Percentiles rank a stretch among this genome's conserved stretches.
Conservation (phyloP, 2,113 vertebrate genomes). For the Prinia subflava region DNA sequence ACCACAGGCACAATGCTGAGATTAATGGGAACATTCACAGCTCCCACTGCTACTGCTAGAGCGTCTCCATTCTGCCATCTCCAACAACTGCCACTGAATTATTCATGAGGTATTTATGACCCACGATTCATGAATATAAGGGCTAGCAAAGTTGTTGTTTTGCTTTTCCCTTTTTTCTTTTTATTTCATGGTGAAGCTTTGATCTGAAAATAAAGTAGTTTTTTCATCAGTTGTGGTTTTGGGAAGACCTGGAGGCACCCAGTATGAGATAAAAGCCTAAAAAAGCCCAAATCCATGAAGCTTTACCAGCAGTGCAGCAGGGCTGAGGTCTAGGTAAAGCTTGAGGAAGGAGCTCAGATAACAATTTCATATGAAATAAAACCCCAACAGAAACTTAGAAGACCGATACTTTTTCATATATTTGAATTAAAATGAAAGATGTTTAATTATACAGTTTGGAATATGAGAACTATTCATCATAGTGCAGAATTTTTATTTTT, state of each 20-base stretch:
- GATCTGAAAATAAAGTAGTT: not conserved
- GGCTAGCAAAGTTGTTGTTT: not conserved
- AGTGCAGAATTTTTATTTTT: not conserved
- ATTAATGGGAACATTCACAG: not conserved
- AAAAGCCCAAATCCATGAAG: not conserved
- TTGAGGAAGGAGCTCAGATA: not conserved
- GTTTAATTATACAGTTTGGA: not conserved
- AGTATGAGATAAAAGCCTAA: not conserved
- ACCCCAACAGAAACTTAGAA: not conserved
- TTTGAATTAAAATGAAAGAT: not conserved
- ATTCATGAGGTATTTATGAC: not conserved
- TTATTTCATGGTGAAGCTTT: not conserved
- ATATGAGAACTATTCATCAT: not conserved
- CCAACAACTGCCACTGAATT: not conserved
- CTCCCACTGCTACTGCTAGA: not conserved
- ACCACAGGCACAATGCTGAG: not conserved
- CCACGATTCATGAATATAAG: not conserved
- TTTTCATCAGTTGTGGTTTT: not conserved
- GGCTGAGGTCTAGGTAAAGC: not conserved
- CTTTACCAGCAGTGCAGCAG: not conserved
- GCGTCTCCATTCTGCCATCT: not conserved
- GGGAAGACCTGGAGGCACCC: not conserved
- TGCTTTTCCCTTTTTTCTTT: not conserved
- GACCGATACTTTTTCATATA: not conserved
- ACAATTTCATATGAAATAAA: not conserved